Conservation (phyloP, 2,113 vertebrate genomes). For the Lophius piscatorius region DNA sequence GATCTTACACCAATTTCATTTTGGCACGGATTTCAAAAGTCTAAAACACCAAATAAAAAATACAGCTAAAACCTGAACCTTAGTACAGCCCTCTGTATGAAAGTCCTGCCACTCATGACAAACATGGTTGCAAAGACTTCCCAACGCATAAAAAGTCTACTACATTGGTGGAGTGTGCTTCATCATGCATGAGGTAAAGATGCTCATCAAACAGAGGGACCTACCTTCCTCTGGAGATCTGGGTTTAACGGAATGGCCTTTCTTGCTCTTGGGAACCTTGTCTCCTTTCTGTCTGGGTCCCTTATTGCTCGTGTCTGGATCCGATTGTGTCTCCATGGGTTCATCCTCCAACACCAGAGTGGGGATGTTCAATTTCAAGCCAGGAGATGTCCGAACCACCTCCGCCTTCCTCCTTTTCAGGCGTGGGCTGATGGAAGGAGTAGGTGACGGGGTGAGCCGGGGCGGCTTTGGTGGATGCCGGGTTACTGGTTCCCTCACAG, state of each 20-base stretch:
- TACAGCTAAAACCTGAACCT: no score
- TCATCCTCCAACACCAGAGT: constrained; percentile 71
- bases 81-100: no score
- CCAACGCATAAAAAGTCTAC: no score
- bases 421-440: constrained; percentile 59
- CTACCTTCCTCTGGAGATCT: constrained; percentile 88
- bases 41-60: no score
- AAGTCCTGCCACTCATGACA: no score
- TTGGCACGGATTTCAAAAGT: no score
- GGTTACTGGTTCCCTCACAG: constrained; percentile 26
- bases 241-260: constrained; percentile 73
- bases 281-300: constrained; percentile 73
- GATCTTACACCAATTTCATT: no score
- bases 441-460: constrained; percentile 40
- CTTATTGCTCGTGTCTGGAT: constrained; percentile 61
- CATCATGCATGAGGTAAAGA: no score
- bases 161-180: no score
- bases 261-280: constrained; percentile 49
- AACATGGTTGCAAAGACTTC: no score
- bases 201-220: not conserved
- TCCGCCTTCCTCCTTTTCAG: constrained; percentile 75
- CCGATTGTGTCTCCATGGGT: constrained; percentile 65
- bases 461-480: constrained; percentile 50
- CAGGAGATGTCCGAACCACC: constrained; percentile 20
- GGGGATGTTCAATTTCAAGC: constrained; percentile 64